Conservation (phyloP, 2,113 vertebrate genomes). For the Isichthys henryi region DNA sequence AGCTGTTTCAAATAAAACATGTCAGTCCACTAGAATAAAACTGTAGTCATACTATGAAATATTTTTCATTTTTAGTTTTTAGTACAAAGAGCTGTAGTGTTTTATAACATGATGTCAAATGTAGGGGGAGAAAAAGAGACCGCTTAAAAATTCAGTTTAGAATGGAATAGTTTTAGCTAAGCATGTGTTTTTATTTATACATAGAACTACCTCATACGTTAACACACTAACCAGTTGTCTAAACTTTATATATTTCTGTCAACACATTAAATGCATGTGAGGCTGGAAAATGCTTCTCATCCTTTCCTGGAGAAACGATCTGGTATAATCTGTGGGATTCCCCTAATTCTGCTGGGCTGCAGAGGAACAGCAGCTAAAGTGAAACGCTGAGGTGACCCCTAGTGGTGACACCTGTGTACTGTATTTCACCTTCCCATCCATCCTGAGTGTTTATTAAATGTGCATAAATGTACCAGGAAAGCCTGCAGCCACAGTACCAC, state of each 20-base stretch:
- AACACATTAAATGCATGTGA: not conserved
- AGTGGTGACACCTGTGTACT: not conserved
- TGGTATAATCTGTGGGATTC: not conserved
- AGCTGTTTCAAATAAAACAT: not conserved
- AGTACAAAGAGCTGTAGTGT: not conserved
- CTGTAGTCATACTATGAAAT: not conserved
- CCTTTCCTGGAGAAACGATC: not conserved
- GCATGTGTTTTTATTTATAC: not conserved
- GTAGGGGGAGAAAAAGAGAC: not conserved
- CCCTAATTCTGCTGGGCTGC: not conserved
- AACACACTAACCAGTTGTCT: constrained; percentile 1
- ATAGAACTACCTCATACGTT: not conserved
- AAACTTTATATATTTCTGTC: not conserved
- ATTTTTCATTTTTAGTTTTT: not conserved
- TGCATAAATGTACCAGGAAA: not conserved
- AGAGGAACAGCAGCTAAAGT: not conserved
- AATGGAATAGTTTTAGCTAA: not conserved
- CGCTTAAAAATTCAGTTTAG: not conserved
- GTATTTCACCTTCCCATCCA: not conserved
- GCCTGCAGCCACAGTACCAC: not conserved
- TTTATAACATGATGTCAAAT: not conserved
- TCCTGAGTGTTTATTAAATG: not conserved
- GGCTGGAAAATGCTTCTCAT: not conserved
- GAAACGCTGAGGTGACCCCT: not conserved
- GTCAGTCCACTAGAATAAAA: not conserved